A percentile compares a stretch with the other conserved stretches of the same genome.
Conservation (phyloP, 2,113 vertebrate species). For the Anolis sagrei region DNA sequence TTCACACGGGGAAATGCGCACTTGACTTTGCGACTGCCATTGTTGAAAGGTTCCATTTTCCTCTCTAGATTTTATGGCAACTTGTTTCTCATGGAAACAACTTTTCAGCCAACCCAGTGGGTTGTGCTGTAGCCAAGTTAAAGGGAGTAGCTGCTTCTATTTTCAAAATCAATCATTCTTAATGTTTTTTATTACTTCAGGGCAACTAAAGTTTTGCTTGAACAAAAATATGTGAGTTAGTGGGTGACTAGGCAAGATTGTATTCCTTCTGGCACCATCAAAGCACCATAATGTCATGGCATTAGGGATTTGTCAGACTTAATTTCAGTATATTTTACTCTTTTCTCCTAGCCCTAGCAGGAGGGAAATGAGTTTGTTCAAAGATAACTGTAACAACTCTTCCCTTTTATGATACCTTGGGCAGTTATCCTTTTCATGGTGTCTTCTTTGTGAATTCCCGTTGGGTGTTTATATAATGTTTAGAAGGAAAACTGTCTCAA, state of each 20-base stretch:
- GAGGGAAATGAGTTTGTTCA: slow-evolving; percentile 32
- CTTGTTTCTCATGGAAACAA: slow-evolving; percentile 63
- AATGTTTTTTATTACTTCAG: slow-evolving; percentile 56
- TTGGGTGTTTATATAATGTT: neutral
- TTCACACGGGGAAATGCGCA: slow-evolving; percentile 20
- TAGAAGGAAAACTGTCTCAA: neutral
- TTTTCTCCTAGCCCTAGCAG: slow-evolving; percentile 37
- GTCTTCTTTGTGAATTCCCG: slow-evolving; percentile 13
- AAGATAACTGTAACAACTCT: slow-evolving; percentile 23
- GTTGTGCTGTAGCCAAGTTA: slow-evolving; percentile 56
- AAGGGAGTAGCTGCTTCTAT: slow-evolving; percentile 63
- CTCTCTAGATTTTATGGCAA: slow-evolving; percentile 57
- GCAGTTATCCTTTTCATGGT: slow-evolving; percentile 23
- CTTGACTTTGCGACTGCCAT: slow-evolving; percentile 39
- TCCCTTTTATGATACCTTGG: neutral
- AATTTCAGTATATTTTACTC: slow-evolving; percentile 40
- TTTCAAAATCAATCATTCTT: slow-evolving; percentile 69
- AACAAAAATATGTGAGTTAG: slow-evolving; percentile 39
- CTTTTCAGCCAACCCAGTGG: slow-evolving; percentile 63
- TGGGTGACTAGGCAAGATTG: slow-evolving; percentile 56
- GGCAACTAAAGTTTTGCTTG: slow-evolving; percentile 57
- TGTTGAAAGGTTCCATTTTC: slow-evolving; percentile 52
- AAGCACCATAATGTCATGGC: slow-evolving; percentile 40
- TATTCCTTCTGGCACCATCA: slow-evolving; percentile 65
- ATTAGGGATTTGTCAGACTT: slow-evolving; percentile 48